Base-by-base conservation (phyloP, 2,888 invertebrate species). In the Monochamus alternatus region DNA sequence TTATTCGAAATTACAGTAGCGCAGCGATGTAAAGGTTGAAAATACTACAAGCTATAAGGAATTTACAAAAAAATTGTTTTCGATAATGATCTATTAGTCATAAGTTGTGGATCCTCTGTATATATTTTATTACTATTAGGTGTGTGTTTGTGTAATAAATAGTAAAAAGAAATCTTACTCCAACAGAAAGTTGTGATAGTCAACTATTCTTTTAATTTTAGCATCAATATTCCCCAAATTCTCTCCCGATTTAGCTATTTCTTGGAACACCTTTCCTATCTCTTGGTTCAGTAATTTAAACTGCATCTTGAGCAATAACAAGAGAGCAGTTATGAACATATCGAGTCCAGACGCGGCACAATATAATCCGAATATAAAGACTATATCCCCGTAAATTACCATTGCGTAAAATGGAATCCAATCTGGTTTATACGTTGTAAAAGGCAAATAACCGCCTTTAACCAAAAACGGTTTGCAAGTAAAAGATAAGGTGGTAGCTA, bases 191-290 rank as follows among this genome's bases (percentile, higher is more conserved):
- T 5, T 5, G 22, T 75, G 70, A 22, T 75, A 65, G 47, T 58
- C 22, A 14, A 75, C 70, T 43, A 70, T 70, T 55, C 51, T 69
- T n/a, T 60, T 75, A 44, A 75, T 12, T 51, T 38, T 52, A n/a
- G 12, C 32, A 22, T 72, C 38, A 12, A 14, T 5, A 1, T 2
- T 55, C 1, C 58, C 7, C 22, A 14, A 7, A 22, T 55, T 55
- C 14, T 55, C 3, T 55, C 22, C 55, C 3, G 22, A 8, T 1
- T 55, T 55, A 22, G 0, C 55, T 7, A n/a, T 52, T 14, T n/a
- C 30, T 5, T 63, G 14, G 64, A 73, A 73, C 12, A 65, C 12
- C n/a, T 44, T 51, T n/a, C 14, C 12, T 8, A 65, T 30, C 44
- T 73, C 59, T 55, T 58, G 52, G 58, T 73, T 73, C 32, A 73